These are phyloP conservation scores for Cassiopea xamachana DNA, from an alignment of 30 jellyfish, hydroid and myxozoan genomes.

Conservation along the genomic window DNA sequence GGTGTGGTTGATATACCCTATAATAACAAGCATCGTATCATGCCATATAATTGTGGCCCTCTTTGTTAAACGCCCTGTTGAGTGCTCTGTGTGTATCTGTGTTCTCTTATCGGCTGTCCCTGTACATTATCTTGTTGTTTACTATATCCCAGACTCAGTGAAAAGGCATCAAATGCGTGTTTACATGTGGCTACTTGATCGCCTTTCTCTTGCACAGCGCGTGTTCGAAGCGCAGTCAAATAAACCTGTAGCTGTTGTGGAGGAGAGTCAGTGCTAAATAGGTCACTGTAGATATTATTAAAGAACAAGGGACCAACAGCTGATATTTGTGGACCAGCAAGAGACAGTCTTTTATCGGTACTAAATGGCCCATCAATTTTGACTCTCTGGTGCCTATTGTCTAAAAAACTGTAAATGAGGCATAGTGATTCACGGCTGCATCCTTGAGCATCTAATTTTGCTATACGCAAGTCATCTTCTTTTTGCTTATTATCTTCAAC, in stretches of 20 bases:
- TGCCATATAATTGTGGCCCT: conserved; percentile 36
- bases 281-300: no score
- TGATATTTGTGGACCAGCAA: no score
- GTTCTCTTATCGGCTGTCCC: conserved; percentile 34
- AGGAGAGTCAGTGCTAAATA: neutral
- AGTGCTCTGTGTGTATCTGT: neutral
- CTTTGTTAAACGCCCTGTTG: conserved; percentile 35
- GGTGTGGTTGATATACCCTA: conserved; percentile 55
- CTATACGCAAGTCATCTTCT: no score
- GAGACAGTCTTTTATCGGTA: no score
- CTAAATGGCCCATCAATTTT: no score
- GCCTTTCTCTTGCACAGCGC: neutral
- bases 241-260: neutral
- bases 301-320: no score
- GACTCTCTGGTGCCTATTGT: no score
- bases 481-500: no score
- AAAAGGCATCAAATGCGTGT: neutral
- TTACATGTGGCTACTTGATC: neutral
- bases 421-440: no score
- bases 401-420: no score
- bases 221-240: neutral
- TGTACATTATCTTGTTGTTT: conserved; percentile 1
- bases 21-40: conserved; percentile 24
- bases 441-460: no score
- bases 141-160: neutral